Conservation (phyloP, 2,888 invertebrate genomes). For the Gryllus longicercus region DNA sequence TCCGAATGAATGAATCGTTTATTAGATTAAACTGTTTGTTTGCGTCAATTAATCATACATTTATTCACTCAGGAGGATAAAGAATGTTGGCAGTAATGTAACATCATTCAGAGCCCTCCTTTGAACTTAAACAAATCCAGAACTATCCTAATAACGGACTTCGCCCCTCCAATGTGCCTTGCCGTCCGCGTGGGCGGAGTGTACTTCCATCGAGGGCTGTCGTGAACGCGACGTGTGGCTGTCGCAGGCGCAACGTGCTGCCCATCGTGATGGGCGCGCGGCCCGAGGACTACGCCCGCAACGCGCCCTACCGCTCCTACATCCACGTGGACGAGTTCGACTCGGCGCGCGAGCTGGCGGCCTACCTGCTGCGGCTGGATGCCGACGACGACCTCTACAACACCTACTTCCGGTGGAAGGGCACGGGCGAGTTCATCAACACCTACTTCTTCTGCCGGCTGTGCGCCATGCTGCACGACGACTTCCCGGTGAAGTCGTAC, state of each 20-base stretch:
- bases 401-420: constrained; percentile 91
- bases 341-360: constrained; percentile 80
- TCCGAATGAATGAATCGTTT: too few species aligned
- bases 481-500: constrained; percentile 60
- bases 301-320: constrained; percentile 86
- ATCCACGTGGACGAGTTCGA: constrained; percentile 95
- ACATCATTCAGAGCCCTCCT: too few species aligned
- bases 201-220: too few species aligned
- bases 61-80: too few species aligned
- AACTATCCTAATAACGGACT: too few species aligned
- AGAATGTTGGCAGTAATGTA: too few species aligned
- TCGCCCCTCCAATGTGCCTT: too few species aligned
- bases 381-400: constrained; percentile 87
- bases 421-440: constrained; percentile 93
- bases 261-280: constrained; percentile 96
- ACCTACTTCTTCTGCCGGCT: constrained; percentile 92
- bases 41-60: too few species aligned
- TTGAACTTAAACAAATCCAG: too few species aligned
- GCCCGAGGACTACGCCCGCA: constrained; percentile 83
- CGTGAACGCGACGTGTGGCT: background rate
- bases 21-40: too few species aligned
- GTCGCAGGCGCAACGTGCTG: constrained; percentile 69
- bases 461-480: constrained; percentile 79
- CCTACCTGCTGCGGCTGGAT: constrained; percentile 80
- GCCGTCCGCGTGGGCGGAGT: too few species aligned